Evolutionary conservation across 2,113 vertebrate genomes (phyloP).

Genomic region (Trochalopteron elliotii): DNA sequence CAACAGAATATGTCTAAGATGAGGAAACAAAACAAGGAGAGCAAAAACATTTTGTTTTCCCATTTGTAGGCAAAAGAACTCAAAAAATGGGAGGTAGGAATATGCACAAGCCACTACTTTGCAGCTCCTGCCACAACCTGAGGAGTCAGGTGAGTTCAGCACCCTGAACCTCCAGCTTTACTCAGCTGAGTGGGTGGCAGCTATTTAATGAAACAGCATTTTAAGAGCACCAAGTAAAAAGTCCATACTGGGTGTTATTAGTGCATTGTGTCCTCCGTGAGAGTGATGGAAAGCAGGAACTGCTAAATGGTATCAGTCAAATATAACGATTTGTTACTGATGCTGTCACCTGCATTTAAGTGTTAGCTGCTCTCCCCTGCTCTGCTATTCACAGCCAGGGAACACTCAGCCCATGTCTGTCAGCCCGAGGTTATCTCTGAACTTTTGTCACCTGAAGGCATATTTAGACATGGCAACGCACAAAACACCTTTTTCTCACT

Average conservation of each 20-base stretch:
- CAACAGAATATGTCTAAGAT: not conserved
- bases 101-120: not conserved
- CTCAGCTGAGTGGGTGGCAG: not conserved
- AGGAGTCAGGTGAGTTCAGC: not conserved
- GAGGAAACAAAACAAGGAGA: not conserved
- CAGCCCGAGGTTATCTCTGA: not conserved
- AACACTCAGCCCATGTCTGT: not conserved
- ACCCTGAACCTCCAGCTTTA: not conserved
- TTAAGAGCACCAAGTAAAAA: not conserved
- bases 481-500: slow-evolving; percentile 35
- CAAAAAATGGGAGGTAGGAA: not conserved
- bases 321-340: not conserved
- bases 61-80: not conserved
- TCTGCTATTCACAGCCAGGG: not conserved
- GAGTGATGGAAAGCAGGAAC: not conserved
- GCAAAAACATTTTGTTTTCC: not conserved
- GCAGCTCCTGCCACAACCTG: not conserved
- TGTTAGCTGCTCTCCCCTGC: not conserved
- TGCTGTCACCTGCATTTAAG: not conserved
- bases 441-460: slow-evolving; percentile 12
- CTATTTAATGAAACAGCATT: slow-evolving; percentile 8
- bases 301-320: slow-evolving; percentile 28
- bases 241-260: not conserved
- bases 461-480: not conserved
- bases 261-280: not conserved